Evolutionary conservation across 2,113 vertebrate genomes (phyloP), one percentile per base, ranked within the genome.

Genomic region (Ranitomeya variabilis): DNA sequence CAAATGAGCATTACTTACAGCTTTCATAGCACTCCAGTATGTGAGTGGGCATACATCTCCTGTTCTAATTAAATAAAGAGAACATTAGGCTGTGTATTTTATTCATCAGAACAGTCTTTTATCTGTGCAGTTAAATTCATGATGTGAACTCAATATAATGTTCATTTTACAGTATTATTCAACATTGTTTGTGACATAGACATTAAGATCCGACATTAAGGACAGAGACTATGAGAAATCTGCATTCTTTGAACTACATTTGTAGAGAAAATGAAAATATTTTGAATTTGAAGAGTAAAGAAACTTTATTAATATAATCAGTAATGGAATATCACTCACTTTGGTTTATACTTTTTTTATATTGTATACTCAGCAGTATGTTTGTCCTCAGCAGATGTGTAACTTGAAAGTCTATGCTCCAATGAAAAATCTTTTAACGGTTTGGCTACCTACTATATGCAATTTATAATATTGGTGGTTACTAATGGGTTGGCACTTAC

Each of bases 1-100:
- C 31, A 81, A 77, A 55, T 78, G 62, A 84, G n/a, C 67, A 83
- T 83, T 77, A 37, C 37, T 83, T 73, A 31, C 54, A 51, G 45
- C 54, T 87, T 69, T 52, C 74, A 57, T 62, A 23, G n/a, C 66
- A n/a, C 51, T 81, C 26, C 67, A 87, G 26, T 54, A 45, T 71
- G 77, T 73, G 78, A 87, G 73, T 81, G 86, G 86, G 86, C 79
- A 71, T 82, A 21, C 18, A 82, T 80, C 16, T 87, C 73, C 62
- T 80, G 76, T 69, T 80, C 76, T 69, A 80, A 87, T 87, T 87
- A 57, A 79, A 69, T 69, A 16, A 51, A 69, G 26, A 80, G 62
- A 86, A 83, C 45, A 67, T 54, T 54, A 14, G 23, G 81, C 62
- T 69, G 37, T 54, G 81, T 26, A 45, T 45, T 21, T 83, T 23